Conservation (phyloP, 2,888 invertebrate species). For the Mythimna impura region DNA sequence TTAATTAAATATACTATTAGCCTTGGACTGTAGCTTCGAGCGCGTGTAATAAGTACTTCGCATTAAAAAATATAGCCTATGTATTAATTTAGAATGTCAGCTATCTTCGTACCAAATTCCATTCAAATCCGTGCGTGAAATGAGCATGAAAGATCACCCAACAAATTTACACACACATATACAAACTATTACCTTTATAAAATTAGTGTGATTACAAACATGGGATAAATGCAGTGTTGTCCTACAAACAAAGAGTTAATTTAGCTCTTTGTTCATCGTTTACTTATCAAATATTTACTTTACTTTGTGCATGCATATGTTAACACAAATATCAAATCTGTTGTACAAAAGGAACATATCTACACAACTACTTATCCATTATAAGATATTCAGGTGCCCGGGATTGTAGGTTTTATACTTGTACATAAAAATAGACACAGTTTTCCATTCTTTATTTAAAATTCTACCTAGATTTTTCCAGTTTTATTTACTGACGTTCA, state of each 20-base stretch:
- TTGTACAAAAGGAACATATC: no score
- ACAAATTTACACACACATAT: not conserved
- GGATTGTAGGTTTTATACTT: constrained; percentile 10
- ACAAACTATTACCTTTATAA: not conserved
- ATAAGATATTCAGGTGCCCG: not conserved
- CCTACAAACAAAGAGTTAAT: not conserved
- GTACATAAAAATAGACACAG: constrained; percentile 2
- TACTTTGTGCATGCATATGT: not conserved
- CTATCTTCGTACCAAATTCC: not conserved
- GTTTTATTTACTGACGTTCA: constrained; percentile 4
- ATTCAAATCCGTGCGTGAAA: not conserved
- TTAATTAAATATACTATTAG: not conserved
- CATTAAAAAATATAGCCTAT: no score
- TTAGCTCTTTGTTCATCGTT: not conserved
- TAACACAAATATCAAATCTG: constrained; percentile 10
- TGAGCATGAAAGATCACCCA: not conserved
- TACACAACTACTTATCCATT: not conserved
- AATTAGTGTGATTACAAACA: not conserved
- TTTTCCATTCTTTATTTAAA: constrained; percentile 20
- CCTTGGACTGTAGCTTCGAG: not conserved
- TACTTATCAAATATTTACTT: no score
- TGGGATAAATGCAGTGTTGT: not conserved
- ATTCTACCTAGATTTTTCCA: constrained; percentile 8
- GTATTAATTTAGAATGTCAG: no score
- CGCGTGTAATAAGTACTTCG: no score